These are phyloP conservation scores for Microctenopoma stevenorrisi DNA, from an alignment of 2,797 vertebrate genomes.

Conservation along the genomic window DNA sequence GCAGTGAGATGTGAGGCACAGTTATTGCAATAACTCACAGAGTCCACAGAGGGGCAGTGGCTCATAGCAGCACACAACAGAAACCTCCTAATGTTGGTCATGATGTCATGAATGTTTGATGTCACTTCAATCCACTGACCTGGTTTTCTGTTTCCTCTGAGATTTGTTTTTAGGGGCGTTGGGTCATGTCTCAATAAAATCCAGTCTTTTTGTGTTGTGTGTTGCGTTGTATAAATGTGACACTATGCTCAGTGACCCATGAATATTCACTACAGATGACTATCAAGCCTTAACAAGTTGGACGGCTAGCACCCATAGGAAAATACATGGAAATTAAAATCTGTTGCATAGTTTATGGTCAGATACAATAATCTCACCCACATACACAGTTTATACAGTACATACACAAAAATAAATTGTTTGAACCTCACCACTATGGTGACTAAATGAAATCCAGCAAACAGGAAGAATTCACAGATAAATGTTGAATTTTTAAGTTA, in stretches of 20 bases:
- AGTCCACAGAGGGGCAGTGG: conserved; percentile 79
- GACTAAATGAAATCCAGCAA: not conserved
- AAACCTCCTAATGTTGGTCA: conserved; percentile 46
- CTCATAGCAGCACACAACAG: conserved; percentile 37
- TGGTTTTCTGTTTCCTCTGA: conserved; percentile 69
- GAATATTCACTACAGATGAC: conserved; percentile 10
- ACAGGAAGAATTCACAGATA: not conserved
- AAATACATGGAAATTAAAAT: not conserved
- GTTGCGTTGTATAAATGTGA: not conserved
- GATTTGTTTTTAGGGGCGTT: conserved; percentile 60
- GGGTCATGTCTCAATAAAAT: conserved; percentile 45
- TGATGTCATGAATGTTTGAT: conserved; percentile 80
- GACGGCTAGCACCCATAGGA: not conserved
- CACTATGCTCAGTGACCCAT: conserved; percentile 36
- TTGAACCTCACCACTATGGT: not conserved
- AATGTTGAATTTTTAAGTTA: not conserved
- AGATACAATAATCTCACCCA: not conserved
- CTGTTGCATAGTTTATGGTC: not conserved
- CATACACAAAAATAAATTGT: not conserved
- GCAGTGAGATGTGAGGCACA: conserved; percentile 23
- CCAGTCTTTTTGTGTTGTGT: too few relatives aligned
- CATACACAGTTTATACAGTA: not conserved
- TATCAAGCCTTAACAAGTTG: not conserved
- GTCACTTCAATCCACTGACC: conserved; percentile 77
- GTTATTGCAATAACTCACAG: conserved; percentile 68